These are phyloP conservation scores for Sinodicranocentrus sp. DNA, from an alignment of 2,888 invertebrate species.

Conservation along the genomic window DNA sequence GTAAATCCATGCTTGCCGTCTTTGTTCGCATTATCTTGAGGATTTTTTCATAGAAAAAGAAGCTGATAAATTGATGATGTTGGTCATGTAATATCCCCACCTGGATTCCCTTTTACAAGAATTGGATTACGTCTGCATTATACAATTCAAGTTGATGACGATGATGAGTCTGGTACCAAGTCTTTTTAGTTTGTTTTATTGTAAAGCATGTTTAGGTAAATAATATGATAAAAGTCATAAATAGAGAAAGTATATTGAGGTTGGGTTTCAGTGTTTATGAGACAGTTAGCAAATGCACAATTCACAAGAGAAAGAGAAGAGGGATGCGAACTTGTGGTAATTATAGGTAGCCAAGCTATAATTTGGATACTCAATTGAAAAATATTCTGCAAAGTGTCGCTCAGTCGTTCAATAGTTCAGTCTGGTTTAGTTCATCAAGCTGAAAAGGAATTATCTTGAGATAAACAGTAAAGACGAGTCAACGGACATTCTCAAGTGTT, in stretches of 20 bases:
- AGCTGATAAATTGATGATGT: not conserved
- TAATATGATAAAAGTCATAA: conserved; percentile 3
- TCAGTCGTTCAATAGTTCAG: too few relatives aligned
- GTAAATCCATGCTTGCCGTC: not conserved
- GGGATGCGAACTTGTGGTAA: conserved; percentile 2
- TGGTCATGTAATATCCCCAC: too few relatives aligned
- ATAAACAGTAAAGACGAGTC: too few relatives aligned
- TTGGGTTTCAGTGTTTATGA: conserved; percentile 25
- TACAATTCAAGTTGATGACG: too few relatives aligned
- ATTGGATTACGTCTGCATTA: too few relatives aligned
- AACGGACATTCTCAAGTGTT: too few relatives aligned
- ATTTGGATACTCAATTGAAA: not conserved
- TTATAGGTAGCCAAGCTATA: not conserved
- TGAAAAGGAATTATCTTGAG: too few relatives aligned
- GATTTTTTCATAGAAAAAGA: not conserved
- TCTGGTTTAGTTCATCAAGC: too few relatives aligned
- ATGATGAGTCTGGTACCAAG: too few relatives aligned
- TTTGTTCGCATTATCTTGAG: conserved; percentile 11
- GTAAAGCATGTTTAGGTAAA: not conserved
- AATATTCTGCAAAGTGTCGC: too few relatives aligned
- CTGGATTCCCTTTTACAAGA: too few relatives aligned
- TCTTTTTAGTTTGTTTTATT: too few relatives aligned
- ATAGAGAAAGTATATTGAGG: conserved; percentile 36
- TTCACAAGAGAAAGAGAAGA: conserved; percentile 20
- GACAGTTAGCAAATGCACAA: conserved; percentile 8